Evolutionary conservation across 2,888 invertebrate genomes (phyloP).

Genomic region (Baronia brevicornis): DNA sequence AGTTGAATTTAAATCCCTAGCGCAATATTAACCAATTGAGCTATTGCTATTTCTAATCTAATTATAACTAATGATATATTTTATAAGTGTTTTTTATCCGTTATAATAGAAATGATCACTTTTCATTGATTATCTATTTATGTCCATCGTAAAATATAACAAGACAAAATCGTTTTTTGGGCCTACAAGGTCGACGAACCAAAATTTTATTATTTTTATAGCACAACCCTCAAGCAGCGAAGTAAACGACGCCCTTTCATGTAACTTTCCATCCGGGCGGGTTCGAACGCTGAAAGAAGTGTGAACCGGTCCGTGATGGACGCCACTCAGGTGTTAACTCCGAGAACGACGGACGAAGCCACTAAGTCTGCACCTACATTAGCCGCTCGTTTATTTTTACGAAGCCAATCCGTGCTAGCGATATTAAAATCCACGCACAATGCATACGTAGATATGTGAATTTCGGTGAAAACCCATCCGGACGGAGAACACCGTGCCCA

Average conservation of each 20-base stretch:
- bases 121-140: too few relatives aligned
- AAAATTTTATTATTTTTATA: conserved; percentile 9
- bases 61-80: too few relatives aligned
- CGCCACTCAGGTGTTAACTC: conserved; percentile 62
- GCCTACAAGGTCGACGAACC: conserved; percentile 5
- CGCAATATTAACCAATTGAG: too few relatives aligned
- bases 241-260: conserved; percentile 59
- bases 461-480: conserved; percentile 20
- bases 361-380: conserved; percentile 60
- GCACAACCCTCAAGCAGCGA: conserved; percentile 30
- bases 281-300: conserved; percentile 61
- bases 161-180: too few relatives aligned
- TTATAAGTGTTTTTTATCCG: too few relatives aligned
- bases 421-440: conserved; percentile 5
- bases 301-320: conserved; percentile 60
- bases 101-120: too few relatives aligned
- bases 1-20: too few relatives aligned
- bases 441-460: conserved; percentile 6
- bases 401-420: conserved; percentile 32
- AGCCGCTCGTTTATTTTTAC: conserved; percentile 52
- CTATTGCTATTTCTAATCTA: too few relatives aligned
- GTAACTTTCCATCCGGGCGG: conserved; percentile 64
- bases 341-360: conserved; percentile 49
- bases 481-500: conserved; percentile 23
- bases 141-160: too few relatives aligned